Percentiles rank a stretch among this genome's conserved stretches.
phyloP scores from a whole-genome alignment of 2,797 vertebrate genomes.

The Sebastes minor region DNA sequence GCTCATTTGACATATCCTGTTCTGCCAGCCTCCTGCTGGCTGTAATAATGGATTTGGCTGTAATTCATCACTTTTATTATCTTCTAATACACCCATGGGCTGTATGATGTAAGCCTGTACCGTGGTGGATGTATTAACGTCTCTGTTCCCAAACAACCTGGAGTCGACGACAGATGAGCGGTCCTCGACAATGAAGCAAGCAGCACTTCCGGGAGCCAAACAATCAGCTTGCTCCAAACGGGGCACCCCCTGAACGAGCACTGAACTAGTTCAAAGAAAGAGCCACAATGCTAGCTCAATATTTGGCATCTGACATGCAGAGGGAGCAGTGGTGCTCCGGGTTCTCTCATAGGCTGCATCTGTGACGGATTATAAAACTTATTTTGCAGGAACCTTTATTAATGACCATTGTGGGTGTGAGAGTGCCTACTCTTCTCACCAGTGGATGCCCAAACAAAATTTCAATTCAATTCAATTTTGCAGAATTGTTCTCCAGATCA shows the following conservation, averaged over 20 bases:
- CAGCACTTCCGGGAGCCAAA: no score
- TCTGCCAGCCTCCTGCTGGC: no score
- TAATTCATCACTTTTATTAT: no score
- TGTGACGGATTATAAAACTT: neutral
- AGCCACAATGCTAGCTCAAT: neutral
- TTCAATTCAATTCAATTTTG: neutral
- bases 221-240: no score
- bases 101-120: no score
- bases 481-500: neutral
- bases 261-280: neutral
- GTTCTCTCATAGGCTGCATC: neutral
- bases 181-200: neutral
- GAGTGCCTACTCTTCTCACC: neutral
- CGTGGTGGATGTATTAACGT: no score
- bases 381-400: neutral
- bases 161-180: neutral
- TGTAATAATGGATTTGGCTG: no score
- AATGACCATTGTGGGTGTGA: neutral
- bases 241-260: neutral
- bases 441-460: neutral
- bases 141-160: neutral
- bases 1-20: no score
- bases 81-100: no score
- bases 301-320: neutral
- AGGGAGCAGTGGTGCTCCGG: neutral